Evolutionary conservation across 2,888 invertebrate species (phyloP), one percentile per base, ranked within the genome.

Genomic region (Andricus curvator): DNA sequence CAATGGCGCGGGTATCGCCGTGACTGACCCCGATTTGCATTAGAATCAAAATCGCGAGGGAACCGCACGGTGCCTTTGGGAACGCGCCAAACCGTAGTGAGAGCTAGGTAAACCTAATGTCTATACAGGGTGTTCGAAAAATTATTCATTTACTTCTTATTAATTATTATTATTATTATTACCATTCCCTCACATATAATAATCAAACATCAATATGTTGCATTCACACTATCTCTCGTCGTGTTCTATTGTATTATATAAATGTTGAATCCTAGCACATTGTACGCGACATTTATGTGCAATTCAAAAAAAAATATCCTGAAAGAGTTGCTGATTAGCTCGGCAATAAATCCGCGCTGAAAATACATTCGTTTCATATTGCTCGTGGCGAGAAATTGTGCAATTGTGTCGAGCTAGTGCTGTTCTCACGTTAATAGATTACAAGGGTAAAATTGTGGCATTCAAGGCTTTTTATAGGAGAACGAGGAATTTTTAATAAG

Each of bases 21-120:
- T 87, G 86, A 88, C 89, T 89, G 89, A 89, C 89, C 89, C 86
- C 88, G 86, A 89, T 89, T 89, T 89, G 89, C 89, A 89, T 89
- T 83, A 88, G 88, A 89, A 89, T 89, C 84, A 79, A 83, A 88
- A 87, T 85, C 88, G 86, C 84, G 80, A 81, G 83, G 85, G 88
- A 85, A 74, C 60, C 29, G 67, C 67, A 66, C 56, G 48, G 76
- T 56, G 66, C 51, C 80, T 76, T 68, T 77, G 77, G 82, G 88
- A 88, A 87, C 87, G 88, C 88, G 88, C 88, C 85, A 88, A 88
- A 88, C 86, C 88, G 86, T 88, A 68, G 78, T 25, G 25, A 68
- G 22, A 68, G 44, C 44, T 48, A 56, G 51, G 29, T 70, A 51
- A 25, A 70, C 48, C 62, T 62, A 62, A 70, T 56, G 51, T 15